Percentiles rank a stretch among this genome's conserved stretches.
phyloP scores from a whole-genome alignment of 2,888 invertebrate species.

The Limulus polyphemus region DNA sequence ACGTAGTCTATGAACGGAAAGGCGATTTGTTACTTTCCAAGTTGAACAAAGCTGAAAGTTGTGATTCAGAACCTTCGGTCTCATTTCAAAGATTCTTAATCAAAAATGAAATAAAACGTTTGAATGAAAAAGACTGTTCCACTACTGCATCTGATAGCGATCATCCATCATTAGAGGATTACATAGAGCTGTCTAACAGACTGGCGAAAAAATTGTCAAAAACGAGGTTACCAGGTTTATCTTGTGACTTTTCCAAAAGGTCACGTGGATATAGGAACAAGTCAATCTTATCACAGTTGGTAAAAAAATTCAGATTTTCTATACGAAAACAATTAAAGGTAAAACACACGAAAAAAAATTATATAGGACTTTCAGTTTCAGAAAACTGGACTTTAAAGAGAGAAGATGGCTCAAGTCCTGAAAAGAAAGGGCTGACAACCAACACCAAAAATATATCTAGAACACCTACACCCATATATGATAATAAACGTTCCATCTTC shows the following conservation, averaged over 20 bases:
- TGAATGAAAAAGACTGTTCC: too few relatives aligned
- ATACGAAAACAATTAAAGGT: conserved; percentile 12
- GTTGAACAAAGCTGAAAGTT: too few relatives aligned
- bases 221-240: conserved; percentile 13
- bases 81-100: too few relatives aligned
- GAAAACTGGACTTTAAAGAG: conserved; percentile 20
- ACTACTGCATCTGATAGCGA: conserved; percentile 4
- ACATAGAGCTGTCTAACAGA: conserved; percentile 15
- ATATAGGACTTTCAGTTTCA: conserved; percentile 7
- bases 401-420: conserved; percentile 3
- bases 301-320: conserved; percentile 17
- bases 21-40: too few relatives aligned
- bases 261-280: conserved; percentile 12
- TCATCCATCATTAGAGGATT: conserved; percentile 19
- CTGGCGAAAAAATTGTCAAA: conserved; percentile 19
- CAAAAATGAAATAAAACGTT: too few relatives aligned
- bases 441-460: too few relatives aligned
- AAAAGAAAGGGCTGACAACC: too few relatives aligned
- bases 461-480: too few relatives aligned
- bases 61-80: too few relatives aligned
- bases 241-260: not conserved
- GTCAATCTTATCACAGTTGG: conserved; percentile 14
- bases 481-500: too few relatives aligned
- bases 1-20: too few relatives aligned
- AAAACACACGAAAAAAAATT: conserved; percentile 3